Evolutionary conservation across 1,140 invertebrate species (phyloP), one percentile per base, ranked within the genome.

Genomic region (Anastrepha ludens): DNA sequence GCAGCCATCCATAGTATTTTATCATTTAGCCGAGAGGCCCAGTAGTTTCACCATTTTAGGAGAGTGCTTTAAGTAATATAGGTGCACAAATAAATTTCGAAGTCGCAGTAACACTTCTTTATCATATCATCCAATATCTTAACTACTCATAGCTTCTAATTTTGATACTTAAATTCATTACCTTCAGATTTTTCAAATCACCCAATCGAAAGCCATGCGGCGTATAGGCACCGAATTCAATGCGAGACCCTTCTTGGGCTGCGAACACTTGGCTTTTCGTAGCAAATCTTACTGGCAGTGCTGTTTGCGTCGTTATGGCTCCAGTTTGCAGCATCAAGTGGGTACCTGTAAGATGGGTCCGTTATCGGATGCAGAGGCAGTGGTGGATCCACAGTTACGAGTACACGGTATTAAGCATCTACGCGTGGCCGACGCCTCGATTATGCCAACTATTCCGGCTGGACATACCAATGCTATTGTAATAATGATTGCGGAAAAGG

Each of bases 321-420:
- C 95, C 60, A 96, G 96, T n/a, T 92, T 97, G 62, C 96, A 96
- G 86, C 97, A 98, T 92, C 96, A 97, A 92, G 94, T 95, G 2
- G 94, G 96, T 1, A 97, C 97, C 0, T 96, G 94, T 65, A 97
- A 96, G 92, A 98, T 98, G 97, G 97, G 97, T 1, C 96, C 96
- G 0, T 41, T 89, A 0, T 91, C 91, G 0, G 97, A 98, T 91
- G 90, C 94, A 1, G 92, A 94, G 41, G 95, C 97, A 0, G 97
- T 98, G 0, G 97, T 98, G 0, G 96, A 98, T 92, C 94, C 95
- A 0, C 90, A 96, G 89, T 93, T 98, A 1, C 94, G 94, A 90
- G 97, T 97, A 0, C 94, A 96, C 89, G 96, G 96, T 2, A 93
- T 97, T 4, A 93, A 94, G 29, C 93, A 94, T 64, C 90, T 97